Evolutionary conservation across 2,113 vertebrate genomes (phyloP).

Genomic region (Merops nubicus): DNA sequence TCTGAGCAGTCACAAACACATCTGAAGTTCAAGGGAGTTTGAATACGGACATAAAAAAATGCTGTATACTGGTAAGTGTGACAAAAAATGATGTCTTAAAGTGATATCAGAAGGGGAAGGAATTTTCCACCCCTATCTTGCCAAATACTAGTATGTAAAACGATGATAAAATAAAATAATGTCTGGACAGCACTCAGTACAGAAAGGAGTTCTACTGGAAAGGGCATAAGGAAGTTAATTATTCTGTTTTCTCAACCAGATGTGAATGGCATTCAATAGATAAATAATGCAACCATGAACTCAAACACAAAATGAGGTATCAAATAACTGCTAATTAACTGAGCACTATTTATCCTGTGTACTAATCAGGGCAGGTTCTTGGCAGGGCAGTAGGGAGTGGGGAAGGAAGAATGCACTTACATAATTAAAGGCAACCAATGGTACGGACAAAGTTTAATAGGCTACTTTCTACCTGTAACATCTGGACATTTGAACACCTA

Average conservation of each 20-base stretch:
- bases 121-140: neutral
- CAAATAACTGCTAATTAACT: neutral
- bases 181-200: neutral
- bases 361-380: neutral
- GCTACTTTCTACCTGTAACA: neutral
- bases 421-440: neutral
- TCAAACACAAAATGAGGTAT: neutral
- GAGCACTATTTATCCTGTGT: neutral
- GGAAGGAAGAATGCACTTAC: neutral
- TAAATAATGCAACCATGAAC: neutral
- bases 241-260: neutral
- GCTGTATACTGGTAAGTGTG: neutral
- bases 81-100: neutral
- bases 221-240: neutral
- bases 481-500: neutral
- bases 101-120: neutral
- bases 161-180: neutral
- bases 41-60: neutral
- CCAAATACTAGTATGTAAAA: neutral
- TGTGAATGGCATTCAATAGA: neutral
- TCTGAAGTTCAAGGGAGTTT: neutral
- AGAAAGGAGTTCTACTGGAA: neutral
- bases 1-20: neutral
- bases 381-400: accelerated
- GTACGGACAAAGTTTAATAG: neutral